Evolutionary conservation across 2,113 vertebrate genomes (phyloP).

Genomic region (Epinephelus cyanopodus): DNA sequence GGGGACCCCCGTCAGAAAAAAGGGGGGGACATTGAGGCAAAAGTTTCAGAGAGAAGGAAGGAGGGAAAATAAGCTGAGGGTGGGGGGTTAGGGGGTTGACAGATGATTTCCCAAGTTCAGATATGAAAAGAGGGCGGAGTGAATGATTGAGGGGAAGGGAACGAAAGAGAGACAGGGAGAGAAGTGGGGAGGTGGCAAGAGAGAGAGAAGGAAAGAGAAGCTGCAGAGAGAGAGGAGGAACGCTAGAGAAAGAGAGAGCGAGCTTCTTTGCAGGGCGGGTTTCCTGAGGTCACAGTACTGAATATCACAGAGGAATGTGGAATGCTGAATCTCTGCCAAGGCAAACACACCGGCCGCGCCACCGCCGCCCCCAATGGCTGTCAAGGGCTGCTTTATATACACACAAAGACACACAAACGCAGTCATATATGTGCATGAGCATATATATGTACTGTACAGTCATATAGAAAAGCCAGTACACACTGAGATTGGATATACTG

Average conservation of each 20-base stretch:
- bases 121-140: constrained; percentile 63
- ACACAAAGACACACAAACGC: constrained; percentile 62
- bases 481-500: not conserved
- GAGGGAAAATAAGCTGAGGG: constrained; percentile 52
- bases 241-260: constrained; percentile 42
- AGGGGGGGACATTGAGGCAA: constrained; percentile 3
- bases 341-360: constrained; percentile 79
- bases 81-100: constrained; percentile 2
- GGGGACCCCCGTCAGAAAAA: constrained; percentile 30
- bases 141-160: constrained; percentile 29
- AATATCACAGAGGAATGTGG: constrained; percentile 85
- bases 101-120: constrained; percentile 65
- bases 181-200: constrained; percentile 56
- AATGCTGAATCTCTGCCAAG: constrained; percentile 83
- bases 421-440: constrained; percentile 57
- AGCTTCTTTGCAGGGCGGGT: constrained; percentile 75
- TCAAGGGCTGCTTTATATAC: constrained; percentile 78
- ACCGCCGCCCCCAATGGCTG: constrained; percentile 77
- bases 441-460: constrained; percentile 42
- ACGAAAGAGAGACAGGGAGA: constrained; percentile 14
- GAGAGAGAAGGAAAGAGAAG: constrained; percentile 17
- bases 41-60: constrained; percentile 27
- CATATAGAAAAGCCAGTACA: constrained; percentile 14
- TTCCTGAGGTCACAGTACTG: constrained; percentile 85
- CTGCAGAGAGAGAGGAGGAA: constrained; percentile 36